phyloP scores from a whole-genome alignment of 2,113 vertebrate genomes.

The Tretioscincus oriximinensis region DNA sequence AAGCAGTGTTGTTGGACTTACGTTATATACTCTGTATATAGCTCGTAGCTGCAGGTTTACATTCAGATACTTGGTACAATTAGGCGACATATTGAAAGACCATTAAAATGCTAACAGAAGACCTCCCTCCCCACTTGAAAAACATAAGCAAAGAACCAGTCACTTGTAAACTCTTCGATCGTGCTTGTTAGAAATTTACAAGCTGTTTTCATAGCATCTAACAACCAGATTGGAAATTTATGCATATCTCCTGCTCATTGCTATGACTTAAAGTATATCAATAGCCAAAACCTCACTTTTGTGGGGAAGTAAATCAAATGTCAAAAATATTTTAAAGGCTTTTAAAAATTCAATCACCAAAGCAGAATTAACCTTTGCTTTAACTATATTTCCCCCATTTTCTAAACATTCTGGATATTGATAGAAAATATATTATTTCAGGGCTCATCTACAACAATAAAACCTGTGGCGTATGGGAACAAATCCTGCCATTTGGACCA shows the following conservation, averaged over 20 bases:
- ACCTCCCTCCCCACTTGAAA: not conserved
- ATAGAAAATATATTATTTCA: not conserved
- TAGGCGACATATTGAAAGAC: no score
- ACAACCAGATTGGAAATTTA: not conserved
- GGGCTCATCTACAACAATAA: no score
- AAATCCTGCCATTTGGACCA: no score
- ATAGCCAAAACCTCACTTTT: not conserved
- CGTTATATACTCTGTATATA: no score
- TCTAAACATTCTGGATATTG: not conserved
- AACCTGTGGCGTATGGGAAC: no score
- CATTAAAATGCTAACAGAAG: no score
- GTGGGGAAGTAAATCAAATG: slow-evolving; percentile 8
- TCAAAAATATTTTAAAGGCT: not conserved
- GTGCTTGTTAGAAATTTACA: not conserved
- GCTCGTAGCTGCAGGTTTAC: no score
- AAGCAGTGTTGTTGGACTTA: no score
- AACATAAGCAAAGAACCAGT: not conserved
- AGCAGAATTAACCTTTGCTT: not conserved
- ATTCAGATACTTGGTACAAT: no score
- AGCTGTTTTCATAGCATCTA: not conserved
- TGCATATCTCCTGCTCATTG: not conserved
- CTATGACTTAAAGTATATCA: not conserved
- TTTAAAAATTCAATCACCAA: not conserved
- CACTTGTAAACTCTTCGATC: not conserved
- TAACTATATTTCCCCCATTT: slow-evolving; percentile 1